Evolutionary conservation across 2,888 invertebrate species (phyloP).

Genomic region (Neoitamus cyanurus): DNA sequence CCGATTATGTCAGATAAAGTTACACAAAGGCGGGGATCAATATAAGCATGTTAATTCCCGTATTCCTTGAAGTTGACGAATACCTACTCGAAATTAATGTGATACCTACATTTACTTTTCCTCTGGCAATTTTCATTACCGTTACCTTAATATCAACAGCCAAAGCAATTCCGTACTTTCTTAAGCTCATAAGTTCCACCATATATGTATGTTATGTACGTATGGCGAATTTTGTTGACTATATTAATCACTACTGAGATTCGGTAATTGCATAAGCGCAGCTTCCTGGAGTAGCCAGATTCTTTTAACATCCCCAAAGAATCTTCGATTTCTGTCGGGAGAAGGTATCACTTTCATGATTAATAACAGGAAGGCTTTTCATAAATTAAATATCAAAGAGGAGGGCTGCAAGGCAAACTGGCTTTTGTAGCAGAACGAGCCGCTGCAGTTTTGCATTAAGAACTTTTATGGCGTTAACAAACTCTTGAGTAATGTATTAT

Average conservation of each 20-base stretch:
- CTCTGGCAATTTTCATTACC: neutral
- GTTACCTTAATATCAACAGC: neutral
- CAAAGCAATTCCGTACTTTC: neutral
- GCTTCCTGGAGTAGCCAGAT: neutral
- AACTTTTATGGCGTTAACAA: neutral
- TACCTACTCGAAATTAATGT: neutral
- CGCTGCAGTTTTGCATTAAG: neutral
- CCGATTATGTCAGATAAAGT: neutral
- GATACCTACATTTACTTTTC: neutral
- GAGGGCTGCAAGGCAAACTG: neutral
- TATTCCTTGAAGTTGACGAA: neutral
- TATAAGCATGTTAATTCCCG: neutral
- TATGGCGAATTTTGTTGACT: neutral
- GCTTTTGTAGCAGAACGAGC: neutral
- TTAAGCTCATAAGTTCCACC: neutral
- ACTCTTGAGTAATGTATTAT: neutral
- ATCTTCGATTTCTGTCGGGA: neutral
- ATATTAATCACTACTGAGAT: neutral
- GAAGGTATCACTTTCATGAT: neutral
- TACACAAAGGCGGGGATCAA: neutral
- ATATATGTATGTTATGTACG: neutral
- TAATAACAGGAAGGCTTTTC: neutral
- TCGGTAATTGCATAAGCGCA: neutral
- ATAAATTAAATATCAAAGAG: neutral
- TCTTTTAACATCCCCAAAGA: neutral